Conservation (phyloP, 2,113 vertebrate genomes). For the Eleginops maclovinus region DNA sequence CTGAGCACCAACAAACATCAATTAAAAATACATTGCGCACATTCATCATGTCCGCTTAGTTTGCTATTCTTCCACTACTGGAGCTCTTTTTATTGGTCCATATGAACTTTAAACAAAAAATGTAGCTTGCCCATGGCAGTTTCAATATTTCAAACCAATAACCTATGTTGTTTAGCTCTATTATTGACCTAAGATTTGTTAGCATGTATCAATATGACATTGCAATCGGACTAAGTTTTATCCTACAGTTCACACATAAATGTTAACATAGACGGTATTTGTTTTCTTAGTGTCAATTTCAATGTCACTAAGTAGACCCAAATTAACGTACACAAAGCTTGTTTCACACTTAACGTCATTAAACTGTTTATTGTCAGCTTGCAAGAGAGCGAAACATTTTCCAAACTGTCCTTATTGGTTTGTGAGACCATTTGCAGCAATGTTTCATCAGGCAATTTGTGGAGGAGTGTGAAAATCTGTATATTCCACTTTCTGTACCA, state of each 20-base stretch:
- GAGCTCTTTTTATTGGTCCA: neutral
- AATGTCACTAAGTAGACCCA: constrained; percentile 2
- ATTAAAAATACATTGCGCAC: constrained; percentile 25
- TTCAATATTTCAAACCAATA: too few relatives aligned
- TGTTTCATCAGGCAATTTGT: neutral
- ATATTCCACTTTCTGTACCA: too few relatives aligned
- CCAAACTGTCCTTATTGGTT: neutral
- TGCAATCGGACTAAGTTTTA: neutral
- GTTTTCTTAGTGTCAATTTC: neutral
- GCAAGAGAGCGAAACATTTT: neutral
- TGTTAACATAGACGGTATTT: neutral
- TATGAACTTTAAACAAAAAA: constrained; percentile 2
- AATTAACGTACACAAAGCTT: constrained; percentile 14
- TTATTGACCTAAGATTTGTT: neutral
- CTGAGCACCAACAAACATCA: constrained; percentile 29
- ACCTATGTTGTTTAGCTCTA: too few relatives aligned
- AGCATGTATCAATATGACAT: neutral
- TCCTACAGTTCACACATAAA: neutral
- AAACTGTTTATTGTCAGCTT: neutral
- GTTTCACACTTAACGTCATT: neutral
- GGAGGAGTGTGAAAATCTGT: neutral
- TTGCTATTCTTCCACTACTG: neutral
- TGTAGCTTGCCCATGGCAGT: neutral
- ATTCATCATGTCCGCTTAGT: constrained; percentile 7
- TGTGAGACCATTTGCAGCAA: neutral